phyloP scores from a whole-genome alignment of 1,140 invertebrate species.

The Drosophila santomea region DNA sequence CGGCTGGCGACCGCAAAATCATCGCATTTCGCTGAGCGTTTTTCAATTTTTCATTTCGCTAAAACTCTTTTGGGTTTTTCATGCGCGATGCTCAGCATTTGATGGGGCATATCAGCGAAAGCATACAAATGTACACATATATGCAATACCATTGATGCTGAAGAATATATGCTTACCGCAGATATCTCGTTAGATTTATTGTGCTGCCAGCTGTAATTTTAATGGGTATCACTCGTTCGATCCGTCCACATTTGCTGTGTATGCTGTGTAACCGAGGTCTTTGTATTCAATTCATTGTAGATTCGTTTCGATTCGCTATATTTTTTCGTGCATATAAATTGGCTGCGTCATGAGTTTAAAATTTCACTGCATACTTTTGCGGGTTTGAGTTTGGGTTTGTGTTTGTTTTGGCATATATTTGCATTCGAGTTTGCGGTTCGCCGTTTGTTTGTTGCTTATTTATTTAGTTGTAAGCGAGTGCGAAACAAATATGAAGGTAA shows the following conservation, averaged over 20 bases:
- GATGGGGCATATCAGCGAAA: conserved; percentile 10
- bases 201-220: no score
- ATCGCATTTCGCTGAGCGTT: conserved; percentile 56
- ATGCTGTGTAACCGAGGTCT: background rate
- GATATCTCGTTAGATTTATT: no score
- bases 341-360: conserved; percentile 66
- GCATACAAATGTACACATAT: background rate
- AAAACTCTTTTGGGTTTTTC: conserved; percentile 55
- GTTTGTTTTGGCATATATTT: conserved; percentile 25
- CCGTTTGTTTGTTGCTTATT: conserved; percentile 55
- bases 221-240: background rate
- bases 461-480: conserved; percentile 52
- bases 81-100: conserved; percentile 13
- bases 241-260: background rate
- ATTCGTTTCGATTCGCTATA: conserved; percentile 51
- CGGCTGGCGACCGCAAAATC: conserved; percentile 58
- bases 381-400: conserved; percentile 16
- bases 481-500: conserved; percentile 50
- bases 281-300: conserved; percentile 57
- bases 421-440: conserved; percentile 42
- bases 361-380: conserved; percentile 71
- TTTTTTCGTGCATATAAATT: conserved; percentile 57
- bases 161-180: no score
- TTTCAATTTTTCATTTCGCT: conserved; percentile 74
- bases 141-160: no score